These are phyloP conservation scores for Bos taurus DNA, from an alignment of 2,113 vertebrate species.

Conservation along the genomic window DNA sequence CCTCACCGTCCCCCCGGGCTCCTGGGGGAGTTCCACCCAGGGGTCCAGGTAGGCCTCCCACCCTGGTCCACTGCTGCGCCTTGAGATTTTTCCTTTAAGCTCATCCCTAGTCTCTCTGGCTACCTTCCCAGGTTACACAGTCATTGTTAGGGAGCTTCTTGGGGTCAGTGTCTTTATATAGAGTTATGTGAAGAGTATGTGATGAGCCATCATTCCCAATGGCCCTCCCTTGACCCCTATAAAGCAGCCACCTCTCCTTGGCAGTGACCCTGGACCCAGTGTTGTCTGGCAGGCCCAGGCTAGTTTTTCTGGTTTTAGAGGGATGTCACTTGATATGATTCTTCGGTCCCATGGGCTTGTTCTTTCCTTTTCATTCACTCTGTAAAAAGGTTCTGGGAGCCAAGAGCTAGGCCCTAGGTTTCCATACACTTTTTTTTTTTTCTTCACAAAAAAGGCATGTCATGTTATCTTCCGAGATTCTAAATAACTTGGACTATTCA, in stretches of 20 bases:
- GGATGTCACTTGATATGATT: conserved; percentile 45
- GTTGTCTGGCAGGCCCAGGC: not conserved
- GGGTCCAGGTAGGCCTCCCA: not conserved
- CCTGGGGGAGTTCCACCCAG: not conserved
- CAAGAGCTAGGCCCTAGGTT: too few species aligned
- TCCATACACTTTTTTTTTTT: not conserved
- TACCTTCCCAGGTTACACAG: not conserved
- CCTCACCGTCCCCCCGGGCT: not conserved
- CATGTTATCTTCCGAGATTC: not conserved
- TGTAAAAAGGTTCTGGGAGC: too few species aligned
- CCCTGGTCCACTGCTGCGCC: not conserved
- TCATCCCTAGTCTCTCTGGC: not conserved
- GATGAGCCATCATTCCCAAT: not conserved
- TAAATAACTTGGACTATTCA: not conserved
- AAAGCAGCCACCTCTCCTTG: not conserved
- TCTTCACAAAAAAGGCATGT: not conserved
- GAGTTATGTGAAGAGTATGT: not conserved
- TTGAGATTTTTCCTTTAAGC: not conserved
- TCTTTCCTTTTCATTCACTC: too few species aligned
- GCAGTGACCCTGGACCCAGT: not conserved
- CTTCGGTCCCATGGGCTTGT: not conserved
- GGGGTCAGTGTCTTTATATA: not conserved
- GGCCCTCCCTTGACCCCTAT: not conserved
- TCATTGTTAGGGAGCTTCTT: not conserved
- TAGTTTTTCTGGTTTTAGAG: conserved; percentile 53